Conservation (phyloP, 1,140 invertebrate genomes). For the Apis florea region DNA sequence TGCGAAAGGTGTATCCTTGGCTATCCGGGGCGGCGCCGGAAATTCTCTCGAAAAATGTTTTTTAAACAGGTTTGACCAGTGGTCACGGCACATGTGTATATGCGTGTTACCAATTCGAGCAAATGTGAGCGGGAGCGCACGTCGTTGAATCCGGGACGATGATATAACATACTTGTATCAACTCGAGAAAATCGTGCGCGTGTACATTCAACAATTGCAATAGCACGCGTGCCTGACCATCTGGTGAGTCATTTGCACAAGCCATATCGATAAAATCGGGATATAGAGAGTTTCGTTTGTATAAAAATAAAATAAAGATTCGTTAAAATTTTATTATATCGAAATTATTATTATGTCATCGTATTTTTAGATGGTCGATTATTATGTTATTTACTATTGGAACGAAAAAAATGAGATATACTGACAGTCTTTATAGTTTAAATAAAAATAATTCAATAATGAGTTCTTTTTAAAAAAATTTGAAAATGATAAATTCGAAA, state of each 20-base stretch:
- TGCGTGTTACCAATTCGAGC: conserved; percentile 23
- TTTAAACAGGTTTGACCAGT: conserved; percentile 58
- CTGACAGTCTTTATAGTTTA: too few relatives aligned
- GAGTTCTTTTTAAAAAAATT: too few relatives aligned
- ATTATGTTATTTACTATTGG: too few relatives aligned
- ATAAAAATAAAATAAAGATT: not conserved
- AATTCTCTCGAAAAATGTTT: conserved; percentile 48
- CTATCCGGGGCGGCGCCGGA: conserved; percentile 57
- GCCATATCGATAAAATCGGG: not conserved
- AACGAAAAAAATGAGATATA: too few relatives aligned
- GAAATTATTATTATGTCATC: not conserved
- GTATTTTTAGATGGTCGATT: not conserved
- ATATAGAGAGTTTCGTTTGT: not conserved
- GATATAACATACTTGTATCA: conserved; percentile 40
- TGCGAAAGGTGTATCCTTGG: conserved; percentile 49
- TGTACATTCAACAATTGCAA: not conserved
- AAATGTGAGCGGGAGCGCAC: conserved; percentile 6
- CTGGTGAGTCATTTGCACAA: conserved; percentile 11
- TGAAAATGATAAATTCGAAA: too few relatives aligned
- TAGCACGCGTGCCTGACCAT: conserved; percentile 23
- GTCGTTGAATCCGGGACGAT: conserved; percentile 56
- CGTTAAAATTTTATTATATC: not conserved
- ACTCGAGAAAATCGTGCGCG: not conserved
- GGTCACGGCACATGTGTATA: conserved; percentile 12
- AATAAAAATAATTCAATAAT: too few relatives aligned